A percentile compares a stretch with the other conserved stretches of the same genome.
Conservation (phyloP, 1,140 invertebrate species). For the Solen grandis region DNA sequence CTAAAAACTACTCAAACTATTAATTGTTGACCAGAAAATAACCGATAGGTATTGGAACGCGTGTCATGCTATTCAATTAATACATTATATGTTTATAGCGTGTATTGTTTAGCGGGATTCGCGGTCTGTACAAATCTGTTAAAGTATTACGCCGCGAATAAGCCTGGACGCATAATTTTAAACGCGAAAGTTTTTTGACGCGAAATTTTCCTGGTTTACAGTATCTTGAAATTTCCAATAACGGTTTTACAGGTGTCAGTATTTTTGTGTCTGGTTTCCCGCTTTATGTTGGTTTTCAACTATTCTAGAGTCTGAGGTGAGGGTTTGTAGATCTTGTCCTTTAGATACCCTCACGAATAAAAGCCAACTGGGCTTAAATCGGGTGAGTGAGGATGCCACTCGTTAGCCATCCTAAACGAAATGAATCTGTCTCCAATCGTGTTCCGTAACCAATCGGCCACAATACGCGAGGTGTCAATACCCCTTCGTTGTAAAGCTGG, state of each 20-base stretch:
- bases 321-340: neutral
- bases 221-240: neutral
- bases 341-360: conserved; percentile 13
- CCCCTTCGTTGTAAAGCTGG: neutral
- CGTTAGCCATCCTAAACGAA: neutral
- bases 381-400: conserved; percentile 2
- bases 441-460: neutral
- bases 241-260: neutral
- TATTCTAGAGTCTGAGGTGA: neutral
- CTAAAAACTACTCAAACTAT: too few relatives aligned
- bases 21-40: too few relatives aligned
- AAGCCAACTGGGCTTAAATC: conserved; percentile 4
- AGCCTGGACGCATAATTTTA: too few relatives aligned
- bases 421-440: too few relatives aligned
- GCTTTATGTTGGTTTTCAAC: neutral
- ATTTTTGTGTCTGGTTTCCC: neutral
- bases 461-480: neutral
- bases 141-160: too few relatives aligned
- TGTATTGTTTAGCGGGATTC: too few relatives aligned
- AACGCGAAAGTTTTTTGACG: too few relatives aligned
- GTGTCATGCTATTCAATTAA: too few relatives aligned
- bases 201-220: too few relatives aligned
- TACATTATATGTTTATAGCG: too few relatives aligned
- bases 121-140: too few relatives aligned
- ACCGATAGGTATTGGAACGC: too few relatives aligned